Percentiles rank a stretch among this genome's conserved stretches.
phyloP scores from a whole-genome alignment of 2,888 invertebrate genomes.

The Cheilosia grossa region DNA sequence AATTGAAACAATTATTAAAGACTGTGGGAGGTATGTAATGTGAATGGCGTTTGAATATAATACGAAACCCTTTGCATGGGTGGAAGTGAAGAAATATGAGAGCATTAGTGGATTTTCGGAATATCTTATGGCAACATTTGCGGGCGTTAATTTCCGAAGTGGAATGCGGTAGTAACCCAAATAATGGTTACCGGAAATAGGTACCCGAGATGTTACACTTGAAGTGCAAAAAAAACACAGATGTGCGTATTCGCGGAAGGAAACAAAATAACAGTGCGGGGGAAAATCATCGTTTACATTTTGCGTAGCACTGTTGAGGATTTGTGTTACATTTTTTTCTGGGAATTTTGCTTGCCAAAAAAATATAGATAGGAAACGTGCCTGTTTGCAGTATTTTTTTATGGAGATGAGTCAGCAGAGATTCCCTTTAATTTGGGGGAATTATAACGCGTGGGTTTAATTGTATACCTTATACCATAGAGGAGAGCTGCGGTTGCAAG shows the following conservation, averaged over 20 bases:
- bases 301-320: no score
- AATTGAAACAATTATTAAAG: constrained; percentile 68
- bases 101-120: constrained; percentile 47
- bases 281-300: no score
- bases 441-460: no score
- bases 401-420: no score
- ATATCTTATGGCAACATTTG: constrained; percentile 36
- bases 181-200: constrained; percentile 11
- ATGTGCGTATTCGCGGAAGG: not conserved
- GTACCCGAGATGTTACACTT: constrained; percentile 26
- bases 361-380: no score
- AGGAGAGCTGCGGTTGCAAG: no score
- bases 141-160: constrained; percentile 49
- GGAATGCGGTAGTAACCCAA: constrained; percentile 36
- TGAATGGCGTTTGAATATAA: not conserved
- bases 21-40: not conserved
- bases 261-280: no score
- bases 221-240: not conserved
- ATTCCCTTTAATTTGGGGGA: no score
- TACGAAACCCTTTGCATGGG: constrained; percentile 6
- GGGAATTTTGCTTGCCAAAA: no score
- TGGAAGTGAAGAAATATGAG: constrained; percentile 43
- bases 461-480: no score
- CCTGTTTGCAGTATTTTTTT: no score
- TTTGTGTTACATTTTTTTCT: no score